Percentiles rank a stretch among this genome's conserved stretches.
Conservation (phyloP, 2,113 vertebrate species). For the Taurulus bubalis region DNA sequence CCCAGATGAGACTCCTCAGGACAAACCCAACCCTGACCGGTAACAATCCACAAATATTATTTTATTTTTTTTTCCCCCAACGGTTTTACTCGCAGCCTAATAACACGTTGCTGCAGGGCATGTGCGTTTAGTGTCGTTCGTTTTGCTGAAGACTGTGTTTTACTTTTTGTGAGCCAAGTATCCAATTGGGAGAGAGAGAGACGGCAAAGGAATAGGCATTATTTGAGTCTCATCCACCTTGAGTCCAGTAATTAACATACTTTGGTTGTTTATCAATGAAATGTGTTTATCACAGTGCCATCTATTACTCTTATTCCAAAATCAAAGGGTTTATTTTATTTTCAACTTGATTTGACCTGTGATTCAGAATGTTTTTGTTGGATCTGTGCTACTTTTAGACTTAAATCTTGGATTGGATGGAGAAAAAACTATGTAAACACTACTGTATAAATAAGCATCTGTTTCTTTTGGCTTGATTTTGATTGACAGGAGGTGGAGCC, state of each 20-base stretch:
- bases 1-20: slow-evolving; percentile 93
- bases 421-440: neutral
- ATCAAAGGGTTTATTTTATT: neutral
- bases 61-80: neutral
- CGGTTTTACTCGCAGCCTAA: neutral
- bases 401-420: neutral
- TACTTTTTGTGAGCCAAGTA: neutral
- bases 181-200: neutral
- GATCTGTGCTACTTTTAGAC: neutral
- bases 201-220: neutral
- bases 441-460: neutral
- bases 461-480: neutral
- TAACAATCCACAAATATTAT: slow-evolving; percentile 62
- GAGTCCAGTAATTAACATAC: neutral
- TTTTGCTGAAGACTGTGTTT: neutral
- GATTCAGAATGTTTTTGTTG: neutral
- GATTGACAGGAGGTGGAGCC: neutral
- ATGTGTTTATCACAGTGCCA: neutral
- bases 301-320: neutral
- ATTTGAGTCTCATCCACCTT: neutral
- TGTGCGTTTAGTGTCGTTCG: neutral
- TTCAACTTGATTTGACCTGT: neutral
- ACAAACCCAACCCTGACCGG: slow-evolving; percentile 90
- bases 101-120: neutral
- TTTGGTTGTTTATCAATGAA: neutral